Evolutionary conservation across 1,140 invertebrate genomes (phyloP), one percentile per base, ranked within the genome.

Genomic region (Scaptomyza graminum): DNA sequence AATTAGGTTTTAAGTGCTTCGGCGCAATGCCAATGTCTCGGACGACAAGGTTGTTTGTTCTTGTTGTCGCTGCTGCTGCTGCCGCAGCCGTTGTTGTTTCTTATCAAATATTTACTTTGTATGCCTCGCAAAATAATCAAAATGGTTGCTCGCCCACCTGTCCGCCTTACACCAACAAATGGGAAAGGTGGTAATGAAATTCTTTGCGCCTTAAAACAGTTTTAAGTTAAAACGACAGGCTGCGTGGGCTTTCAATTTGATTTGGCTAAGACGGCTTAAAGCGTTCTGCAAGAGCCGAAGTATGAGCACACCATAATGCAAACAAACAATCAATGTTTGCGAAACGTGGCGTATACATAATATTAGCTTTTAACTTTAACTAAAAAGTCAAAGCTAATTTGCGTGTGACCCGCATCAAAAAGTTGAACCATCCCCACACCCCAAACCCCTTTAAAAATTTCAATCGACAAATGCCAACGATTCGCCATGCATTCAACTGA

Each of bases 1-100:
- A 87, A 87, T 87, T 87, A 87, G 82, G 82, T 87, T 87, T 87
- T 87, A 87, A 87, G 82, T 87, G 82, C 83, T 88, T 73, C 71
- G 74, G 67, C 64, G 63, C 77, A 60, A 82, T 71, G 79, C 69
- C 79, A 74, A 65, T 68, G 61, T 64, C 61, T 72, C 41, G 59
- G 81, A 71, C 73, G 68, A 51, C 65, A 59, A 37, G 52, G 60
- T 62, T 63, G 65, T 39, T 59, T 57, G 41, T 34, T 43, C 51
- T 11, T 63, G 9, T 8, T 63, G 60, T 3, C 47, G 39, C 7
- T 63, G 77, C 49, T 49, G 41, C 22, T 63, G 51, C 8, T 62
- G 28, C 9, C 44, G 22, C 15, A 13, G 50, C 37, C 28, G 66
- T 37, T 69, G 49, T 68, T 84, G 51, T 66, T 63, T 76, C 76